Evolutionary conservation across 2,113 vertebrate genomes (phyloP), one percentile per base, ranked within the genome.

Genomic region (Hippocampus abdominalis): DNA sequence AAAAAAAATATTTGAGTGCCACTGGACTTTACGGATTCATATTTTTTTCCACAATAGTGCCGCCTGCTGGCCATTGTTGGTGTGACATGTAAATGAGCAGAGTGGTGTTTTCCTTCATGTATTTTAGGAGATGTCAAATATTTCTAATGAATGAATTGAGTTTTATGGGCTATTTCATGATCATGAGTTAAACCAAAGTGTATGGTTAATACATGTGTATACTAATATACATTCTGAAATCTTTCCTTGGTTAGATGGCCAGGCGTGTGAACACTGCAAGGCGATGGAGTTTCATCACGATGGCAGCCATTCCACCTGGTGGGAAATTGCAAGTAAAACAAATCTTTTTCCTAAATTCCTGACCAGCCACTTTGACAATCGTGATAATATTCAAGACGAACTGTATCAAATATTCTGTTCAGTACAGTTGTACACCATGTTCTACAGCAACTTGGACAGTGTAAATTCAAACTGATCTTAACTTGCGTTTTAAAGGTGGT

Each of bases 31-130:
- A 21, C 40, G 13, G 16, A 42, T 40, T 42, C 36, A 8, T n/a
- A 15, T 46, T 71, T 59, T 39, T 12, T 36, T 68, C 48, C 53
- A 48, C n/a, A 29, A 27, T 66, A 61, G 72, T 68, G 69, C 70
- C 78, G 71, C 62, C 74, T 83, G 53, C 64, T 81, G 78, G 78
- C 61, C 56, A 10, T 46, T 65, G 29, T 21, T 66, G 29, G 72
- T 68, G 73, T 25, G 10, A 66, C 67, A 69, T 21, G 10, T 29
- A 27, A 42, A 59, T 25, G 2, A 72, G 4, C 6, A 40, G 9
- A 23, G 20, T n/a, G 20, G 3, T 20, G 3, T 39, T 61, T 61
- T 61, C 15, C 13, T 61, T 16, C 29, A 59, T 59, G 23, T 7
- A 39, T 39, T 39, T 11, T 21, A 9, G 16, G 9, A 39, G 11